Conservation (phyloP, 2,888 invertebrate genomes). For the Strigamia maritima region DNA sequence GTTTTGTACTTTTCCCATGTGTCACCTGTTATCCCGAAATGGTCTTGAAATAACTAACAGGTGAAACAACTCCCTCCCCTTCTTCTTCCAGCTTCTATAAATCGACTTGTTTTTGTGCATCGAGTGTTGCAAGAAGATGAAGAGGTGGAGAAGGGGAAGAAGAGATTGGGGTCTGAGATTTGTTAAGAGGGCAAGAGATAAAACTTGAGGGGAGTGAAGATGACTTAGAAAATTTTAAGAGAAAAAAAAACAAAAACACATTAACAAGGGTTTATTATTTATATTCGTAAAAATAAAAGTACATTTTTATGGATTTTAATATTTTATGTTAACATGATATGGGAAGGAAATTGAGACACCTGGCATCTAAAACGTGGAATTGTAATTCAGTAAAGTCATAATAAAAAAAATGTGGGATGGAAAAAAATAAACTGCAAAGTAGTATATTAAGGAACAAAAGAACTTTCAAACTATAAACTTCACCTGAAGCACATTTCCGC, state of each 20-base stretch:
- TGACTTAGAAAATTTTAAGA: neutral
- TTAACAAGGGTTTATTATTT: neutral
- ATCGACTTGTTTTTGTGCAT: conserved; percentile 21
- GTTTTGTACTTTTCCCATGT: neutral
- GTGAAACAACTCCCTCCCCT: neutral
- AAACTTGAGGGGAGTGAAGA: neutral
- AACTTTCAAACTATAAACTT: conserved; percentile 13
- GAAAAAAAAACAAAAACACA: neutral
- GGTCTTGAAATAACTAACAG: conserved; percentile 28
- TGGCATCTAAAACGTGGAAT: conserved; percentile 1
- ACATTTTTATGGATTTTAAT: neutral
- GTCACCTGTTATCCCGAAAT: conserved; percentile 25
- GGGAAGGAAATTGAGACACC: conserved; percentile 25
- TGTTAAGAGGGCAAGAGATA: neutral
- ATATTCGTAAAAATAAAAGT: neutral
- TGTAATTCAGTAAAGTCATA: conserved; percentile 10
- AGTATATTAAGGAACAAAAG: conserved; percentile 19
- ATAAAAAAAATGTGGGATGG: neutral
- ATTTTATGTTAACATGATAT: neutral
- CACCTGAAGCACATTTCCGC: conserved; percentile 16
- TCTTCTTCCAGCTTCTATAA: neutral
- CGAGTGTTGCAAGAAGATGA: conserved; percentile 23
- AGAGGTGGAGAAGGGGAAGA: conserved; percentile 11
- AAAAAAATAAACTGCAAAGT: neutral
- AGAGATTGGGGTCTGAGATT: conserved; percentile 7